Percentiles rank a stretch among this genome's conserved stretches.
Evolutionary conservation across 2,888 invertebrate genomes (phyloP).

Genomic region (Fissipunctia ypsillon): DNA sequence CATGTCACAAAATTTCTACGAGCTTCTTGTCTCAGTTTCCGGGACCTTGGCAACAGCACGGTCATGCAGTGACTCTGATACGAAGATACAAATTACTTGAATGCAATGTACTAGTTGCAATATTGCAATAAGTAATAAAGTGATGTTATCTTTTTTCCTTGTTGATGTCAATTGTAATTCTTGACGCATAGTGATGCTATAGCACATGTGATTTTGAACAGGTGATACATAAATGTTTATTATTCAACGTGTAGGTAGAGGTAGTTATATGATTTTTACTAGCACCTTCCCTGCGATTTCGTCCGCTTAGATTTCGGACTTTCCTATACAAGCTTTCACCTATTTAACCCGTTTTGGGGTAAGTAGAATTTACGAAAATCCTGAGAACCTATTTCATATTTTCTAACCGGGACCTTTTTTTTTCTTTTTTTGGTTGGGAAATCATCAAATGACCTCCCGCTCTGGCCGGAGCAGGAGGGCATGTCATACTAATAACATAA

Average conservation of each 20-base stretch:
- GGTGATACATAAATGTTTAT: conserved; percentile 38
- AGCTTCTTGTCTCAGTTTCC: neutral
- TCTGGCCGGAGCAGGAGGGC: too few species aligned
- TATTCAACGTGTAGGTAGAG: conserved; percentile 4
- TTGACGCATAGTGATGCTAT: conserved; percentile 19
- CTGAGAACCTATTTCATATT: too few species aligned
- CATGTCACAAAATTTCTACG: neutral
- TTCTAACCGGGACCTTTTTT: neutral
- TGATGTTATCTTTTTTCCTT: conserved; percentile 27
- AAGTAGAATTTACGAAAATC: neutral
- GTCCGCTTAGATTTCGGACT: neutral
- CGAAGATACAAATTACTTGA: conserved; percentile 10
- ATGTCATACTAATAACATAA: too few species aligned
- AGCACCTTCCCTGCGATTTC: neutral
- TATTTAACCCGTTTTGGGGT: neutral
- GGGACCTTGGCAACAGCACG: conserved; percentile 7
- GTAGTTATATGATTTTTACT: neutral
- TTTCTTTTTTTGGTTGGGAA: too few species aligned
- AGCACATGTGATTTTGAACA: conserved; percentile 20
- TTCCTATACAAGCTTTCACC: neutral
- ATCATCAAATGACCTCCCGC: too few species aligned
- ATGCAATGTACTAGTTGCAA: neutral
- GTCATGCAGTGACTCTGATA: neutral
- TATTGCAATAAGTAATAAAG: conserved; percentile 2
- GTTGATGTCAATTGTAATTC: conserved; percentile 21